Base-by-base conservation (phyloP, 1,140 invertebrate species). In the Agrilus planipennis region DNA sequence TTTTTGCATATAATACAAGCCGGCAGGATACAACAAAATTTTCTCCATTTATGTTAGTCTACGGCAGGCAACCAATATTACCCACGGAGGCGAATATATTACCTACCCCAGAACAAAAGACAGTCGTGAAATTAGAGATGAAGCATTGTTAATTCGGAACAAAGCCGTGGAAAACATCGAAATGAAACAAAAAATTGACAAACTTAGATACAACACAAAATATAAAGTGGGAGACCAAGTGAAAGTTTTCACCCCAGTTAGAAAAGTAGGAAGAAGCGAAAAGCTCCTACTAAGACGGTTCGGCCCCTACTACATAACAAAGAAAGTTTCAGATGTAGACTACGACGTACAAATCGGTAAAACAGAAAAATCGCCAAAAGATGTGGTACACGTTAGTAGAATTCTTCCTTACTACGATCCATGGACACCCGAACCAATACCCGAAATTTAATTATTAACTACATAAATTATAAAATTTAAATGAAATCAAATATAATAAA, bases 1-100 rank as follows among this genome's bases (percentile, higher is more conserved):
- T 40, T 5, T 52, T 50, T 30, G 47, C 47, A 2, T 52, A 50
- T 30, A 53, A 53, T 25, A 40, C 41, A 2, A 9, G 41, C 2
- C 11, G 16, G 30, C 51, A 52, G 22, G 46, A 48, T 3, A 50
- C 48, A 10, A 50, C 42, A 14, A 39, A 46, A 37, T 35, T 28
- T 17, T 17, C 34, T 11, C 39, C 44, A 16, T 42, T 46, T 16
- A 27, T 31, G 12, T 21, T 41, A 14, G 44, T 42, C 2, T 42
- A 46, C 22, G 44, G 39, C 17, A 29, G 39, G 32, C 2, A 46
- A 17, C 39, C 39, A 12, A 18, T 42, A 3, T 30, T 46, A 19
- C 34, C 44, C 15, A 36, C 32, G 3, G 43, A 45, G 9, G 32
- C 37, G 3, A 21, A n/a, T n/a, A n/a, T n/a, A n/a, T n/a, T n/a